These are phyloP conservation scores for Coendou prehensilis DNA, from an alignment of 2,797 vertebrate genomes.

Conservation along the genomic window DNA sequence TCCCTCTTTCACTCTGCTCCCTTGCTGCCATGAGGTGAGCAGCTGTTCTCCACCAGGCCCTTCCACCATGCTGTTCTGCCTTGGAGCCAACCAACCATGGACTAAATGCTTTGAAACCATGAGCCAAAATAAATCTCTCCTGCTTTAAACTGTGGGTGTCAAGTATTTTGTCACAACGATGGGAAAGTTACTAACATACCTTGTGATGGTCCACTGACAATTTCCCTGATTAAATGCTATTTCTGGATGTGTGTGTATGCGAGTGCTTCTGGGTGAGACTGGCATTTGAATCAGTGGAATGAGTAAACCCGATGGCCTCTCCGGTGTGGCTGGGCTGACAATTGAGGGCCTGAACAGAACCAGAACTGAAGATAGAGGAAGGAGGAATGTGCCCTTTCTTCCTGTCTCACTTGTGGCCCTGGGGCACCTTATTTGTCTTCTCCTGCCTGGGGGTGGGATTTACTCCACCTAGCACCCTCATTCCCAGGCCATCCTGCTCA, in stretches of 20 bases:
- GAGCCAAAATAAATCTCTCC: background rate
- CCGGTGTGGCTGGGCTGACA: background rate
- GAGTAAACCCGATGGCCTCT: background rate
- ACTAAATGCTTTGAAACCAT: background rate
- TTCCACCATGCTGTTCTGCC: background rate
- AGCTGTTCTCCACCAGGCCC: background rate
- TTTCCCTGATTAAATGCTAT: too few relatives aligned
- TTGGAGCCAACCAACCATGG: background rate
- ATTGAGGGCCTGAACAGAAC: background rate
- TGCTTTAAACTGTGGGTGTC: background rate
- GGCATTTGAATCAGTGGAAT: background rate
- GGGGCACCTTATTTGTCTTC: background rate
- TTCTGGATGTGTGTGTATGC: background rate
- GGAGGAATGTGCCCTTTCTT: background rate
- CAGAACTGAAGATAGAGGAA: background rate
- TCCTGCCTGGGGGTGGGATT: background rate
- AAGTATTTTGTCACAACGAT: background rate
- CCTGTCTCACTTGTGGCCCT: background rate
- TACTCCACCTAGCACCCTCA: too few relatives aligned
- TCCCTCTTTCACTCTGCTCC: background rate
- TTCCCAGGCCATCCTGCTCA: background rate
- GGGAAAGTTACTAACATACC: background rate
- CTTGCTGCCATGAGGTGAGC: background rate
- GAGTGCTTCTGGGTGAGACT: background rate
- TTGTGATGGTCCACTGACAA: background rate